phyloP scores from a whole-genome alignment of 2,113 vertebrate species.

The Triplophysa rosa region DNA sequence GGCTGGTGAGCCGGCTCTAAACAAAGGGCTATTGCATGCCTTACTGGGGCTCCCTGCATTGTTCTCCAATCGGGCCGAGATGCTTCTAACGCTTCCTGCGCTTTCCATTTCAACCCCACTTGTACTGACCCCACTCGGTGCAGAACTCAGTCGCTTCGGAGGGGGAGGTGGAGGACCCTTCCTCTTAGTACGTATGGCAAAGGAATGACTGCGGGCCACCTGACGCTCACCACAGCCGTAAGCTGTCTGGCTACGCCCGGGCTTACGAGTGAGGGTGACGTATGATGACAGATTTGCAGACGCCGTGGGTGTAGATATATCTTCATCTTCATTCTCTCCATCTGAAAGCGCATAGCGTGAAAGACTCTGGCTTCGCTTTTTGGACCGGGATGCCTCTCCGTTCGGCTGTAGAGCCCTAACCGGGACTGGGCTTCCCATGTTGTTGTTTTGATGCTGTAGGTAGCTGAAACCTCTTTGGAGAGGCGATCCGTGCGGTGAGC shows the following conservation, averaged over 20 bases:
- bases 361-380: conserved; percentile 82
- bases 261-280: conserved; percentile 87
- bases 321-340: conserved; percentile 85
- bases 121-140: conserved; percentile 83
- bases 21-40: conserved; percentile 49
- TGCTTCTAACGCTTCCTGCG: conserved; percentile 59
- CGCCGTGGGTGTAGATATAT: conserved; percentile 6
- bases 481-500: conserved; percentile 49
- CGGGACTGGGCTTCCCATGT: conserved; percentile 25
- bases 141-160: conserved; percentile 91
- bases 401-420: conserved; percentile 32
- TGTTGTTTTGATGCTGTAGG: conserved; percentile 54
- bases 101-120: conserved; percentile 58
- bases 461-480: conserved; percentile 64
- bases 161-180: conserved; percentile 91
- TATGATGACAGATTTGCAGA: conserved; percentile 81
- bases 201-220: conserved; percentile 92
- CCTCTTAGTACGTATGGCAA: conserved; percentile 85
- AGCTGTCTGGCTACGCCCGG: conserved; percentile 69
- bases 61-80: conserved; percentile 70
- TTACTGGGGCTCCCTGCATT: conserved; percentile 44
- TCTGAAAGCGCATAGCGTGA: conserved; percentile 86
- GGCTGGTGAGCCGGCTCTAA: conserved; percentile 33
- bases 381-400: conserved; percentile 78
- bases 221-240: conserved; percentile 62